Base-by-base conservation (phyloP, 1,140 invertebrate genomes). In the Drosophila erecta region DNA sequence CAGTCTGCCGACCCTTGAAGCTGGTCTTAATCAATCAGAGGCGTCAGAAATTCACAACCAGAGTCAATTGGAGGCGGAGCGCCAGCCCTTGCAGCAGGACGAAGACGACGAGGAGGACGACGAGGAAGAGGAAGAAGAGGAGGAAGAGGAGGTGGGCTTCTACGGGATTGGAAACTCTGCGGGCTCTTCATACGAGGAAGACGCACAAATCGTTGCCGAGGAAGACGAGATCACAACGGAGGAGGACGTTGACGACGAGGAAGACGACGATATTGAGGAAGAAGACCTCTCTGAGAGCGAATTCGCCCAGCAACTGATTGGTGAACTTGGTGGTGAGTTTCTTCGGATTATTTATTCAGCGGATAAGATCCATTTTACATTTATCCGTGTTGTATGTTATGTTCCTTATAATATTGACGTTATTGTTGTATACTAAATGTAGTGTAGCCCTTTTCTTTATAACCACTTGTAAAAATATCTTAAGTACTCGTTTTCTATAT, bases 151-250 rank as follows among this genome's bases (percentile, higher is more conserved):
- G 44, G 90, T 81, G 50, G 77, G 77, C 17, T 78, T 90, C 59
- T 84, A 85, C 77, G 84, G 84, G 43, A 87, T 86, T 59, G 79
- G 81, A 33, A 87, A 86, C 71, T 81, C 83, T 8, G 84, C 76
- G 11, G 79, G 87, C 61, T 87, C 83, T 49, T 87, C 84, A 15
- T 89, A 90, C 84, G 81, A 78, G 30, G 90, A 91, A 22, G 84
- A 91, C 80, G 70, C 81, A 20, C 85, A 90, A 65, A 89, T 89
- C 33, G 78, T 85, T 72, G 89, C 85, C 44, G 89, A 90, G 46
- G 90, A 87, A 40, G 87, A 90, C 74, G 87, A 90, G 54, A 66
- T 90, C n/a, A 89, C 70, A 53, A 89, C 89, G 17, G 89, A 91
- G 37, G 85, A 90, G 60, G 85, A 90, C 53, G 83, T 84, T 17